A percentile compares a stretch with the other conserved stretches of the same genome.
phyloP scores from a whole-genome alignment of 2,888 invertebrate genomes.

The Protonemura montana region DNA sequence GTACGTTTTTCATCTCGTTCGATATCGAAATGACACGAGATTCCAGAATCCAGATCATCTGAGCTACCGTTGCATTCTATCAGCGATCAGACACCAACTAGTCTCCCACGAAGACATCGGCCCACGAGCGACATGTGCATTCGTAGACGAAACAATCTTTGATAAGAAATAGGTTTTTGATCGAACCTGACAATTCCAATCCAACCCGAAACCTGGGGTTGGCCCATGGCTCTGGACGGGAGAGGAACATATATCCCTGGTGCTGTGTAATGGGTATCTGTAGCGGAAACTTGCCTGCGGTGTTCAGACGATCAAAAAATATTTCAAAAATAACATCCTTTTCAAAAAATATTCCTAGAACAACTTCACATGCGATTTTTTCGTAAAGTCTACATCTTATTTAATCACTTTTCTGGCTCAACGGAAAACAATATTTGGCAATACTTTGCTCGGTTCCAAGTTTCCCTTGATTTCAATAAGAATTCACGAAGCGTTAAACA shows the following conservation, averaged over 20 bases:
- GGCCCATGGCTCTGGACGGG: too few species aligned
- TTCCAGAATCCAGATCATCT: neutral
- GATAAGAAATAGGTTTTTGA: neutral
- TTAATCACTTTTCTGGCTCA: neutral
- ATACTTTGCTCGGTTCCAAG: neutral
- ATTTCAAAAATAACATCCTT: neutral
- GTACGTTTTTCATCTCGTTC: neutral
- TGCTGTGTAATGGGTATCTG: neutral
- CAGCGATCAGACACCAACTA: neutral
- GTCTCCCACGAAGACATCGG: neutral
- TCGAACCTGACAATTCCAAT: slow-evolving; percentile 4
- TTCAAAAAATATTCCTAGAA: neutral
- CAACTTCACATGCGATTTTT: neutral
- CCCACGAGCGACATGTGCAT: neutral
- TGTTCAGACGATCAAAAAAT: neutral
- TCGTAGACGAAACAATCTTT: neutral
- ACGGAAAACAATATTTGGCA: neutral
- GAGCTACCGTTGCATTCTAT: neutral
- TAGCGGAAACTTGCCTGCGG: neutral
- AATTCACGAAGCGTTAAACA: slow-evolving; percentile 16
- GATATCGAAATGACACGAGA: neutral
- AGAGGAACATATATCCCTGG: too few species aligned
- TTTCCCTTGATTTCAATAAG: slow-evolving; percentile 28
- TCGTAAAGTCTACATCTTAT: neutral
- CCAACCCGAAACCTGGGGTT: neutral